Conservation (phyloP, 2,797 vertebrate genomes). For the Borostomias antarcticus region DNA sequence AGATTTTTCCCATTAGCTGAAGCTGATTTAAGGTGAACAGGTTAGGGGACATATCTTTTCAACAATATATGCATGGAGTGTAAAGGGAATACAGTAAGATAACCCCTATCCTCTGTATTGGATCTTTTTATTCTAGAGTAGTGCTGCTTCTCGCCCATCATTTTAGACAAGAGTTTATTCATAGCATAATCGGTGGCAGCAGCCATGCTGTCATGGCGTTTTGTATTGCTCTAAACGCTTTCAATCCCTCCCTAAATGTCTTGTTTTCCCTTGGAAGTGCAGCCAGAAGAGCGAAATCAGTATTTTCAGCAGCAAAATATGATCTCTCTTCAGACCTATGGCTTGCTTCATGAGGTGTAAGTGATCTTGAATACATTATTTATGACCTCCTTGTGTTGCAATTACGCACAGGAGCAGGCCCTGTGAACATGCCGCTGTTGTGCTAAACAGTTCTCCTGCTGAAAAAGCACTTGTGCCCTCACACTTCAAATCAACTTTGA, state of each 20-base stretch:
- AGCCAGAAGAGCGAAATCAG: constrained; percentile 52
- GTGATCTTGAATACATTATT: constrained; percentile 83
- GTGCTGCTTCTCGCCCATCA: background rate
- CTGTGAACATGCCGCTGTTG: constrained; percentile 64
- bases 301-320: constrained; percentile 59
- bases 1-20: constrained; percentile 9
- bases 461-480: constrained; percentile 59
- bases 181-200: constrained; percentile 26
- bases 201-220: constrained; percentile 59
- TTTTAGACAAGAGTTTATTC: constrained; percentile 5
- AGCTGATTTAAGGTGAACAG: constrained; percentile 5
- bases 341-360: constrained; percentile 75
- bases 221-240: constrained; percentile 54
- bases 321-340: constrained; percentile 58
- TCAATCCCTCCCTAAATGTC: constrained; percentile 51
- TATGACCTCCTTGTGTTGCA: constrained; percentile 76
- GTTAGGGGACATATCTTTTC: background rate
- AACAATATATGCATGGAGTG: background rate
- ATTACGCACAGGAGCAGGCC: constrained; percentile 71
- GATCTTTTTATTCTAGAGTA: background rate
- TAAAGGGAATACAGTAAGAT: background rate
- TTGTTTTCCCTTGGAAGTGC: constrained; percentile 67
- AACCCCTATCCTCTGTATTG: background rate
- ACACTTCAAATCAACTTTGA: constrained; percentile 72
- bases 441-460: constrained; percentile 70